Conservation (phyloP, 2,113 vertebrate genomes). For the Monarcha castaneiventris region DNA sequence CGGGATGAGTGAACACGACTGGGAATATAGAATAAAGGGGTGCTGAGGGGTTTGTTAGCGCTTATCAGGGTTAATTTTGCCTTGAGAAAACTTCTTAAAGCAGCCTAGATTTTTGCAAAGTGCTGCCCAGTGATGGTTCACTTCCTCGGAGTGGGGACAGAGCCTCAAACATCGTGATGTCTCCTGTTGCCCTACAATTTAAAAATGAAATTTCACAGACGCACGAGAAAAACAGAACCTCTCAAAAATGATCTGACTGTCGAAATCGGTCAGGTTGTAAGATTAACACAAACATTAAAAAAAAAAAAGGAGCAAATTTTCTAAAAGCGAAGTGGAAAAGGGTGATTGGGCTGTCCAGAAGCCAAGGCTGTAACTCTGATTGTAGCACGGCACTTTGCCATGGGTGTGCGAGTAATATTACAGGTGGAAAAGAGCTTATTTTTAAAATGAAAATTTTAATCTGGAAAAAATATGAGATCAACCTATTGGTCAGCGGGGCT, state of each 20-base stretch:
- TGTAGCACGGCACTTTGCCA: too few species aligned
- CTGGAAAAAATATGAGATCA: background rate
- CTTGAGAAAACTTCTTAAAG: background rate
- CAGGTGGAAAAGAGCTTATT: background rate
- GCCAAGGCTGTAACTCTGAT: background rate
- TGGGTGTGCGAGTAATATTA: too few species aligned
- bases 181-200: accelerated
- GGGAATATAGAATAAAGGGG: background rate
- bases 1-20: background rate
- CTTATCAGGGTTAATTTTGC: background rate
- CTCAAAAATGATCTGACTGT: background rate
- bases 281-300: background rate
- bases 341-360: background rate
- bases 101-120: background rate
- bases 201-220: background rate
- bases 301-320: background rate
- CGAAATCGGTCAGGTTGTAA: background rate
- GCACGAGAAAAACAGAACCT: background rate
- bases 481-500: background rate
- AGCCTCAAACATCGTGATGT: background rate
- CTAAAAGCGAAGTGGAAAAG: background rate
- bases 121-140: accelerated
- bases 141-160: background rate
- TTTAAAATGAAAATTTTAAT: background rate
- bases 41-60: background rate